Percentiles rank a stretch among this genome's conserved stretches.
Conservation (phyloP, 2,113 vertebrate species). For the Cygnus buccinator region DNA sequence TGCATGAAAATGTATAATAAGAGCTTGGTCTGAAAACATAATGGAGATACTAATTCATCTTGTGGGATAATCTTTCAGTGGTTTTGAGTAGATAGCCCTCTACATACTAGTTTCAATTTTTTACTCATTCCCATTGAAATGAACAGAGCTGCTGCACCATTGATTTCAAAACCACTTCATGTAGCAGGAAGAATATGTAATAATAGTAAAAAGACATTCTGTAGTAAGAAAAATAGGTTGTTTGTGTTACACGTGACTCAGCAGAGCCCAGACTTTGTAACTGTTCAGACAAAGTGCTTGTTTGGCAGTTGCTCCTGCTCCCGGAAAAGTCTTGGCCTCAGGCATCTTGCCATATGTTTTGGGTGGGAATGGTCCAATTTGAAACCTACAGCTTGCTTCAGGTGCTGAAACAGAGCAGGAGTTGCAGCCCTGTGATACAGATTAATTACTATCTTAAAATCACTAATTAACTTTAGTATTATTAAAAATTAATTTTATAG, state of each 20-base stretch:
- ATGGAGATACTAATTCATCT: neutral
- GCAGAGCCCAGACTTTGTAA: constrained; percentile 15
- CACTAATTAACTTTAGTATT: neutral
- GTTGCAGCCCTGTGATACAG: neutral
- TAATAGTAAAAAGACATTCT: neutral
- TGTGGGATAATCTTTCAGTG: neutral
- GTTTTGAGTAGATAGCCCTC: neutral
- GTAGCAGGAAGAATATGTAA: neutral
- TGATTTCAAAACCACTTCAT: neutral
- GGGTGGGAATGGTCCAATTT: neutral
- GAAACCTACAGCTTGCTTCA: neutral
- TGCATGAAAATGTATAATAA: neutral
- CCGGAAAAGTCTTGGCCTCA: neutral
- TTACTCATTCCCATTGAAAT: neutral
- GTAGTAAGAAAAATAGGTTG: constrained; percentile 1
- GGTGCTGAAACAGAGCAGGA: neutral
- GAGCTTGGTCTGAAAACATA: neutral
- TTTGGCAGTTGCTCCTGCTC: neutral
- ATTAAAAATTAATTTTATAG: neutral
- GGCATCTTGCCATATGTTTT: neutral
- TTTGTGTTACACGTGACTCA: constrained; percentile 19
- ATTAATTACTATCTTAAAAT: constrained; percentile 9
- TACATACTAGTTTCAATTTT: neutral
- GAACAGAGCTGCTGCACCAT: neutral
- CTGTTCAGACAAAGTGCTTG: neutral